These are phyloP conservation scores for Rhynchonema sp. DNA, from an alignment of 2,888 invertebrate species.

Conservation along the genomic window DNA sequence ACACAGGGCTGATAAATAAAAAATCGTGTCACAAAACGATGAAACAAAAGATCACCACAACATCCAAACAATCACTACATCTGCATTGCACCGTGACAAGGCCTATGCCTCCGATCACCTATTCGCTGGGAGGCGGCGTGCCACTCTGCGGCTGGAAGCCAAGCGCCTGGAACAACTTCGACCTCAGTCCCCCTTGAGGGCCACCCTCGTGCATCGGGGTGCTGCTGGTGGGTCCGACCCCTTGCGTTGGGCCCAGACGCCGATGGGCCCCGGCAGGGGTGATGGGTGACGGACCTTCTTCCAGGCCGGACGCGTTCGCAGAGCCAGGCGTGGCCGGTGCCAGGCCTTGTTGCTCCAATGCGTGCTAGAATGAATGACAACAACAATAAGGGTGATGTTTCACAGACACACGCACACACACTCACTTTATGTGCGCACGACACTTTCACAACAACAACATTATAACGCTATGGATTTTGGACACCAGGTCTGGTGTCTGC, in stretches of 20 bases:
- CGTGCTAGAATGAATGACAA: not conserved
- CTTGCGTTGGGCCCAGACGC: not conserved
- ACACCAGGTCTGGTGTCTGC: too few relatives aligned
- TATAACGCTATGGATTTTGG: too few relatives aligned
- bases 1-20: too few relatives aligned
- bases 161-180: not conserved
- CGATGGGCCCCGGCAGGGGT: not conserved
- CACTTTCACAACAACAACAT: constrained; percentile 9
- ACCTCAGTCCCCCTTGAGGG: not conserved
- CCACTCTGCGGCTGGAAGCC: not conserved
- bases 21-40: too few relatives aligned
- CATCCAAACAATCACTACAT: not conserved
- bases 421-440: constrained; percentile 2
- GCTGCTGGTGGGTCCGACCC: not conserved
- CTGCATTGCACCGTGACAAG: too few relatives aligned
- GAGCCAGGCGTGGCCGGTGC: constrained; percentile 4
- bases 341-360: constrained; percentile 9
- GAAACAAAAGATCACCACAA: not conserved
- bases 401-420: not conserved
- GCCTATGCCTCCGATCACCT: too few relatives aligned
- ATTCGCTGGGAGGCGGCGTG: too few relatives aligned
- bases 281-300: constrained; percentile 31
- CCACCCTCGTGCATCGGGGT: not conserved
- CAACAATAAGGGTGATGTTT: constrained; percentile 14
- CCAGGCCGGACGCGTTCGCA: constrained; percentile 16